Percentiles rank a stretch among this genome's conserved stretches.
Conservation (phyloP, 1,140 invertebrate species). For the Heliothis virescens region DNA sequence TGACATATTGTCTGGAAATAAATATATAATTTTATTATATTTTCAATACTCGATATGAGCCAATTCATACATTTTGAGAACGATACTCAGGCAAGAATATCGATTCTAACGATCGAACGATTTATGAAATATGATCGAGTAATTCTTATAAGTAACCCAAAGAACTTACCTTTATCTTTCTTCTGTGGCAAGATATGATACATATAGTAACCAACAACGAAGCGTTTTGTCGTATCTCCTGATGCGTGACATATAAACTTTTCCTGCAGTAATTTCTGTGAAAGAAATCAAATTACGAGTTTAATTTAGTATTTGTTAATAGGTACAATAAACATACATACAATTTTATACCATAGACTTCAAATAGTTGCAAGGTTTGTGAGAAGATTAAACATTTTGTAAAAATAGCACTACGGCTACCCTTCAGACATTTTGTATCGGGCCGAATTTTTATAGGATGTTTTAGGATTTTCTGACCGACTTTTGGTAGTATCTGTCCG, state of each 20-base stretch:
- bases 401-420: too few species aligned
- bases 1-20: constrained; percentile 51
- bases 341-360: too few species aligned
- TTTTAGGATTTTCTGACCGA: too few species aligned
- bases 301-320: background rate
- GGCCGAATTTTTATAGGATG: too few species aligned
- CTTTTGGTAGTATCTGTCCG: too few species aligned
- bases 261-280: constrained; percentile 91
- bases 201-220: constrained; percentile 97
- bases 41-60: background rate
- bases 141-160: too few species aligned
- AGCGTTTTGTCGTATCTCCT: constrained; percentile 92
- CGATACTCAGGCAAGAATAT: too few species aligned
- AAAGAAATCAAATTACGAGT: constrained; percentile 65
- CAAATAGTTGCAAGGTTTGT: too few species aligned
- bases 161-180: constrained; percentile 89
- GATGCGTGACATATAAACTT: constrained; percentile 96
- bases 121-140: too few species aligned
- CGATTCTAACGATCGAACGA: too few species aligned
- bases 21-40: background rate
- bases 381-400: too few species aligned
- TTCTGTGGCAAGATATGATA: constrained; percentile 93
- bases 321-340: background rate
- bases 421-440: too few species aligned
- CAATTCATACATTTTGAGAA: background rate